Evolutionary conservation across 2,888 invertebrate genomes (phyloP).

Genomic region (Nebria brevicollis): DNA sequence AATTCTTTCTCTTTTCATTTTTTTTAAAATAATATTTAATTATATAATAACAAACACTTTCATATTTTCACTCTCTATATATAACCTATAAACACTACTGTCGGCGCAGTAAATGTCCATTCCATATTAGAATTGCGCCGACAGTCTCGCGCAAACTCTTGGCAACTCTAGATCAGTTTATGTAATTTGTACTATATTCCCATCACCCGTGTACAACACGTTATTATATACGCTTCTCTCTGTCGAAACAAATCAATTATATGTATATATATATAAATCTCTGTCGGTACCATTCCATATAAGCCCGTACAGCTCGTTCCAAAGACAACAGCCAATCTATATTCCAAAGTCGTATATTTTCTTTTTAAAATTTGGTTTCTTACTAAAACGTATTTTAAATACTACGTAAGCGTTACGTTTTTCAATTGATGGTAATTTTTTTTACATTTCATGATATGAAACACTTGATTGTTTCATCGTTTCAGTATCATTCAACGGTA

Average conservation of each 20-base stretch:
- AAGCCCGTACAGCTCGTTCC: constrained; percentile 37
- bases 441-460: background rate
- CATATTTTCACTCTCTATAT: constrained; percentile 24
- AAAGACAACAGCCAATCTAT: constrained; percentile 39
- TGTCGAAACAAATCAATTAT: constrained; percentile 1
- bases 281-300: constrained; percentile 18
- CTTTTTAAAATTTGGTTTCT: background rate
- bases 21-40: background rate
- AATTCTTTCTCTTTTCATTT: background rate
- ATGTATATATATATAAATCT: background rate
- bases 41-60: constrained; percentile 22
- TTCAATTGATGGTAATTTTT: constrained; percentile 19
- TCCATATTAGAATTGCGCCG: constrained; percentile 25
- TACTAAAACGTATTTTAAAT: constrained; percentile 13
- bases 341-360: constrained; percentile 21
- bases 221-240: constrained; percentile 18
- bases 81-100: constrained; percentile 20
- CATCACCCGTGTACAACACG: constrained; percentile 24
- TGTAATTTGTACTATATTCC: constrained; percentile 42
- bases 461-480: background rate
- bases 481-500: constrained; percentile 33
- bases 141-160: background rate
- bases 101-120: constrained; percentile 33
- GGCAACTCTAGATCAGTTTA: constrained; percentile 27
- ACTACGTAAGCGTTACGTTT: constrained; percentile 10